A percentile compares a stretch with the other conserved stretches of the same genome.
These are phyloP conservation scores for Zaprionus davidi DNA, from an alignment of 1,140 invertebrate species.

Conservation along the genomic window DNA sequence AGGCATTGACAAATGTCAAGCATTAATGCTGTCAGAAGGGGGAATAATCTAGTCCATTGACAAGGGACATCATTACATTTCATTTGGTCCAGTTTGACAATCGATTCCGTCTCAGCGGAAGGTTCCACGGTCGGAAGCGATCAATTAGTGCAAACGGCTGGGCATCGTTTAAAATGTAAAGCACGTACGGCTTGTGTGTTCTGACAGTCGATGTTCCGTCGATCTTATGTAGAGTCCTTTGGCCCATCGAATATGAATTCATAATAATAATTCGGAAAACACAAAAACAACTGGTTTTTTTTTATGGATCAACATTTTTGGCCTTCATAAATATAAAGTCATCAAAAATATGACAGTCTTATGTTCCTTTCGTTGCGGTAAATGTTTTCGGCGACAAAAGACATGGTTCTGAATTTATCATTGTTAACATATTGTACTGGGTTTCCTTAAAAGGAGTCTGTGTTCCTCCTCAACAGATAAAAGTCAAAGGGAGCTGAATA, in stretches of 20 bases:
- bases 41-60: constrained; percentile 72
- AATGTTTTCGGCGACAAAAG: constrained; percentile 80
- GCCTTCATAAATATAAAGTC: constrained; percentile 84
- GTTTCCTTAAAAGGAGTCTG: constrained; percentile 46
- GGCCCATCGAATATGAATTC: constrained; percentile 69
- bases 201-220: constrained; percentile 60
- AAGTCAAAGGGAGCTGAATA: constrained; percentile 1
- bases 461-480: background rate
- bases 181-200: constrained; percentile 84
- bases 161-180: constrained; percentile 80
- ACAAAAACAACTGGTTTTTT: constrained; percentile 71
- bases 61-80: constrained; percentile 70
- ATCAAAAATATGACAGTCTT: constrained; percentile 83
- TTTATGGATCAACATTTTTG: constrained; percentile 76
- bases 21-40: constrained; percentile 15
- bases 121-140: constrained; percentile 73
- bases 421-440: constrained; percentile 66
- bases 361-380: constrained; percentile 79
- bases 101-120: constrained; percentile 28
- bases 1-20: constrained; percentile 25
- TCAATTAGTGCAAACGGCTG: constrained; percentile 81
- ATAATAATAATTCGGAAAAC: constrained; percentile 69
- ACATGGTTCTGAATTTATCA: constrained; percentile 78
- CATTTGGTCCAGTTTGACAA: constrained; percentile 44
- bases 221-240: constrained; percentile 40